Evolutionary conservation across 2,888 invertebrate genomes (phyloP).

Genomic region (Busseola fusca): DNA sequence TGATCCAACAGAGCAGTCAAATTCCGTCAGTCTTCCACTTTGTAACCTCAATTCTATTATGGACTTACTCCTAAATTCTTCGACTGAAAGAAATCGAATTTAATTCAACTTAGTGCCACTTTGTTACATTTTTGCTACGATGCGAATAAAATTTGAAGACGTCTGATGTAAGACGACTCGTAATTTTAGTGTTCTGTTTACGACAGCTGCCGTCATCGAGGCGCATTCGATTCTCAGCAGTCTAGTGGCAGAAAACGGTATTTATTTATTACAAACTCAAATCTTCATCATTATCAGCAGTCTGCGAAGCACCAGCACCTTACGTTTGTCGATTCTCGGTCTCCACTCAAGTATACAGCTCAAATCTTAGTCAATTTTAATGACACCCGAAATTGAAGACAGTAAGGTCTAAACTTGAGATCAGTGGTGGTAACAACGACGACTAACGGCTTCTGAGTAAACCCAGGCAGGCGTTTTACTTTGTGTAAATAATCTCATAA

Average conservation of each 20-base stretch:
- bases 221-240: neutral
- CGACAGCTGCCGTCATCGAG: neutral
- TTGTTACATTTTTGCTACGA: neutral
- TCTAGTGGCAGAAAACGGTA: neutral
- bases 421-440: neutral
- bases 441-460: neutral
- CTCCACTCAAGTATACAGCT: no score
- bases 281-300: neutral
- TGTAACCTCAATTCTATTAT: slow-evolving; percentile 5
- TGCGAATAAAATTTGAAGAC: neutral
- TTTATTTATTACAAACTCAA: neutral
- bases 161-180: neutral
- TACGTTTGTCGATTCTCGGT: no score
- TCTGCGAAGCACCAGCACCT: no score
- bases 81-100: neutral
- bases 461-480: neutral
- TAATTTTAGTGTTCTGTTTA: neutral
- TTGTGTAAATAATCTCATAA: neutral
- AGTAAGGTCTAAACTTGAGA: neutral
- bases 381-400: neutral
- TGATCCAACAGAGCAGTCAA: neutral
- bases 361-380: neutral
- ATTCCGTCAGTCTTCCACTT: neutral
- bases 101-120: neutral
- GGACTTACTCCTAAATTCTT: slow-evolving; percentile 4